Conservation (phyloP, 37 sponge, comb jelly and placozoan genomes). For the Cliona cf. orientalis region DNA sequence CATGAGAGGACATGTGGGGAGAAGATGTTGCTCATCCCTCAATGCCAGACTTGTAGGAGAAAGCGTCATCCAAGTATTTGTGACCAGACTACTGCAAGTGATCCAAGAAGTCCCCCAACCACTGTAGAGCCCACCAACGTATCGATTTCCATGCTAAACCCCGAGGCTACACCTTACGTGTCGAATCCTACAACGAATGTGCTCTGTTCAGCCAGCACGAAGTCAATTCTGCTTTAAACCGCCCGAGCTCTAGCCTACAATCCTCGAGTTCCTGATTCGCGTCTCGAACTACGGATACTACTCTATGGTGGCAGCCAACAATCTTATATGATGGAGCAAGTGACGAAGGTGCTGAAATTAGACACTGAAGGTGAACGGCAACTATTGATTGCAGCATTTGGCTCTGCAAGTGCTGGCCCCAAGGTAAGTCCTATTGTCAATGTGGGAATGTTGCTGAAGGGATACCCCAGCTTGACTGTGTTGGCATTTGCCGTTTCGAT, state of each 20-base stretch:
- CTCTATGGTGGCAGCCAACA: conserved; percentile 38
- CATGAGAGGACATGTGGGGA: too few species aligned
- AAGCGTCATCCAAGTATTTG: too few species aligned
- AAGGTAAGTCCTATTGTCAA: conserved; percentile 31
- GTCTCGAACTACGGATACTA: not conserved
- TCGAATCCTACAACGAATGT: not conserved
- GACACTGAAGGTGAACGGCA: not conserved
- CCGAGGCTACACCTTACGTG: not conserved
- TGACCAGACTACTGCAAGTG: too few species aligned
- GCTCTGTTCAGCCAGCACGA: not conserved
- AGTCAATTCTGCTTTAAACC: conserved; percentile 18
- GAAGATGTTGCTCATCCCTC: too few species aligned
- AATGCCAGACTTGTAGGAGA: too few species aligned
- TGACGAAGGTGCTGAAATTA: not conserved
- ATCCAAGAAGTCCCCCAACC: too few species aligned
- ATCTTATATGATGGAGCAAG: conserved; percentile 8
- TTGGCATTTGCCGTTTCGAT: conserved; percentile 8
- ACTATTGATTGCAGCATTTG: conserved; percentile 2
- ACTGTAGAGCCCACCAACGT: too few species aligned
- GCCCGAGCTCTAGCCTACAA: conserved; percentile 5
- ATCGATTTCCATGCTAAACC: too few species aligned
- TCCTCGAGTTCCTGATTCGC: not conserved
- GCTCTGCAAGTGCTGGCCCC: not conserved
- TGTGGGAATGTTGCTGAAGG: conserved; percentile 19
- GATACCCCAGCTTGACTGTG: not conserved